A percentile compares a stretch with the other conserved stretches of the same genome.
These are phyloP conservation scores for Conchocele bisecta DNA, from an alignment of 2,888 invertebrate species.

Conservation along the genomic window DNA sequence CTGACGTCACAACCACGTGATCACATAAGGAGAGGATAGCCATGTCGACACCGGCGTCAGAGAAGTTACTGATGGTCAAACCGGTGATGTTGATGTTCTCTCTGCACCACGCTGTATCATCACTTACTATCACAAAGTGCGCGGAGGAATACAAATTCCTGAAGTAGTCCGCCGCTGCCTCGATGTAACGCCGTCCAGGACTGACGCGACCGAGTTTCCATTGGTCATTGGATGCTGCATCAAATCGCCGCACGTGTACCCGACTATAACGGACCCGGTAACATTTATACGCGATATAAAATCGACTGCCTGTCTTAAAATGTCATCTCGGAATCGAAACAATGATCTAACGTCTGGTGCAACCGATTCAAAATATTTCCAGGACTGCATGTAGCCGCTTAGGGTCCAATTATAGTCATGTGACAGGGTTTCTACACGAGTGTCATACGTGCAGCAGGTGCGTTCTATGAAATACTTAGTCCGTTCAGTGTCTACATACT, in stretches of 20 bases:
- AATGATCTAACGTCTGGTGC: constrained; percentile 34
- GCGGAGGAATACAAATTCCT: constrained; percentile 30
- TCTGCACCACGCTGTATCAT: constrained; percentile 54
- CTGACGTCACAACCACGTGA: constrained; percentile 83
- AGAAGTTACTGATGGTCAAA: constrained; percentile 26
- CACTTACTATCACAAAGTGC: constrained; percentile 58
- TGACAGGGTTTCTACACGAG: constrained; percentile 25
- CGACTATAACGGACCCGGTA: constrained; percentile 33
- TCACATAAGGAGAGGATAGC: constrained; percentile 57
- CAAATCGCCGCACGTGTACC: constrained; percentile 63
- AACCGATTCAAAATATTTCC: constrained; percentile 61
- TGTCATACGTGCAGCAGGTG: constrained; percentile 39
- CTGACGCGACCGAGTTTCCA: constrained; percentile 54
- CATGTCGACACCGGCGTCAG: constrained; percentile 51
- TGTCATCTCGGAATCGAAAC: constrained; percentile 46
- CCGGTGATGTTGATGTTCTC: constrained; percentile 29
- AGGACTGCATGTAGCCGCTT: constrained; percentile 62
- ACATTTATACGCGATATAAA: constrained; percentile 7
- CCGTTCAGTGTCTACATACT: background rate
- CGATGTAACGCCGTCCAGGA: constrained; percentile 46
- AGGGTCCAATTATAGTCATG: constrained; percentile 50
- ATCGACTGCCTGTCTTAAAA: constrained; percentile 33
- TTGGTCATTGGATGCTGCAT: constrained; percentile 43
- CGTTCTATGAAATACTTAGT: constrained; percentile 21
- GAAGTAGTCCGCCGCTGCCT: constrained; percentile 54